Evolutionary conservation across 2,888 invertebrate genomes (phyloP).

Genomic region (Pharmacophagus antenor): DNA sequence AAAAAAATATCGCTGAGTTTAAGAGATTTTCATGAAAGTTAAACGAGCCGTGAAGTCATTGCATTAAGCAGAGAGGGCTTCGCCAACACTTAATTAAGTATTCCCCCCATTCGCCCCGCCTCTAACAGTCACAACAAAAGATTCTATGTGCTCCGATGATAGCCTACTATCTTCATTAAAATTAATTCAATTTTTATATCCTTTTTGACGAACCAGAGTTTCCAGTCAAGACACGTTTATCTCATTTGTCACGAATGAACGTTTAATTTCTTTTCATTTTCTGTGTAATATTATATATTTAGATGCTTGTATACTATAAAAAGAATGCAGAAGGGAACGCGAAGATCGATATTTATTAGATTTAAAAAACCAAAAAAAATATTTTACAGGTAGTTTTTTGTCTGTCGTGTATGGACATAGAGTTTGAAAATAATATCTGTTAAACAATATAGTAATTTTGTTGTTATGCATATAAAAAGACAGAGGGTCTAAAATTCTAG

Average conservation of each 20-base stretch:
- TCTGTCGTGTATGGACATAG: too few relatives aligned
- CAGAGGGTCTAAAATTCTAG: too few relatives aligned
- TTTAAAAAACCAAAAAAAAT: too few relatives aligned
- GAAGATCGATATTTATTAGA: too few relatives aligned
- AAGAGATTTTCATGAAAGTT: conserved; percentile 77
- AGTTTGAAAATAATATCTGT: too few relatives aligned
- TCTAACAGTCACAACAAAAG: conserved; percentile 72
- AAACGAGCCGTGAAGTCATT: conserved; percentile 78
- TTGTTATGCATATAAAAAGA: too few relatives aligned
- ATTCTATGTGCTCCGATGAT: conserved; percentile 54
- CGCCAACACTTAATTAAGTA: conserved; percentile 79
- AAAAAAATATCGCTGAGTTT: conserved; percentile 72
- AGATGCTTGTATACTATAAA: too few relatives aligned
- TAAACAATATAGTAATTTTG: too few relatives aligned
- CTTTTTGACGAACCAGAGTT: conserved; percentile 36
- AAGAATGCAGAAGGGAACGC: too few relatives aligned
- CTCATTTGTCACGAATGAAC: conserved; percentile 50
- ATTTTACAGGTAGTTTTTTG: too few relatives aligned
- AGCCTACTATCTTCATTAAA: conserved; percentile 64
- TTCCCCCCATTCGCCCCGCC: conserved; percentile 58
- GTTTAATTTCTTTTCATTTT: conserved; percentile 40
- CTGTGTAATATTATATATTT: conserved; percentile 2
- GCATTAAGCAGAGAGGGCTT: conserved; percentile 76
- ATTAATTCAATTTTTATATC: conserved; percentile 70
- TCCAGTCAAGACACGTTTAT: conserved; percentile 49